Base-by-base conservation (phyloP, 2,797 vertebrate genomes). In the Corythornis leucogaster region DNA sequence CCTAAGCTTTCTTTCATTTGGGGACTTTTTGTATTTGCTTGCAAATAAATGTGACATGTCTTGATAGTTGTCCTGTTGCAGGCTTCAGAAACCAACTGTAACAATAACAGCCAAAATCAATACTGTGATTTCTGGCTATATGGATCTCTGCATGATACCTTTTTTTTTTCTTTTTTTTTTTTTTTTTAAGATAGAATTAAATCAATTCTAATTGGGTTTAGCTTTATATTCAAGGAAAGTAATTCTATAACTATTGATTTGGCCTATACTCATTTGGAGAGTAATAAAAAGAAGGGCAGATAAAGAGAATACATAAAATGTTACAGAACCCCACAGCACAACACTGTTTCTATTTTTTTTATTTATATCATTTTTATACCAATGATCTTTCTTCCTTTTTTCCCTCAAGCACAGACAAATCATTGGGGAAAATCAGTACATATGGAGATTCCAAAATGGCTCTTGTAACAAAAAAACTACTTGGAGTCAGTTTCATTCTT, bases 201-300 rank as follows among this genome's bases (percentile, higher is more conserved):
- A 99, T 99, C 98, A 98, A 99, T 99, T 98, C 98, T 98, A 98
- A 98, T 98, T 98, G 96, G 96, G 95, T 98, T 97, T 98, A 97
- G 97, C 97, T 98, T 98, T 98, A 98, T 99, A 98, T 98, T 98
- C 98, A 98, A 98, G 98, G 97, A 98, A 98, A 97, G 97, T 99
- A 99, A 99, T 99, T 99, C 98, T 98, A 97, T 99, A 99, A 98
- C 97, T 98, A 99, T 99, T 98, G 98, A 99, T 99, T 98, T 95
- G 93, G 90, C 74, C 94, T 91, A 61, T 96, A 96, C 94, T 98
- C 97, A 98, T 97, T 98, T 97, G 95, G 96, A 97, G 97, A 97
- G 97, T 98, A 98, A 98, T 99, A 99, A 98, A 99, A 98, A 98
- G 98, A 97, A 98, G 97, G 98, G 96, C 97, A 98, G 97, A 97